These are phyloP conservation scores for Ctenodactylus gundi DNA, from an alignment of 2,113 vertebrate genomes.

Conservation along the genomic window DNA sequence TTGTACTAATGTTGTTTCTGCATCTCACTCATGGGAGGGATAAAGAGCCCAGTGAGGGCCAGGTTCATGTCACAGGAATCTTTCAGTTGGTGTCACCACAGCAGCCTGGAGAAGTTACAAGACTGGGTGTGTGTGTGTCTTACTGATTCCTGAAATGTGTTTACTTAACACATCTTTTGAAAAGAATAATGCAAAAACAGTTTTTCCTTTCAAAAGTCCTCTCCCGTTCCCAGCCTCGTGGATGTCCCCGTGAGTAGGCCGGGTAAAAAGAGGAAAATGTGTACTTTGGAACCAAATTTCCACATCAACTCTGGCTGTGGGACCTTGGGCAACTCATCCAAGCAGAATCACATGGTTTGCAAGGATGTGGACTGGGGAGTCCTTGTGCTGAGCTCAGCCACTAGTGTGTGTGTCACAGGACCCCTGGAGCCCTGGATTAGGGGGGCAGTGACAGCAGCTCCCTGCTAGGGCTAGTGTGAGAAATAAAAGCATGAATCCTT, in stretches of 20 bases:
- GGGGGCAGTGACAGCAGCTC: background rate
- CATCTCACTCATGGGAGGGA: background rate
- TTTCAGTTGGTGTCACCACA: background rate
- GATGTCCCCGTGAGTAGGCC: background rate
- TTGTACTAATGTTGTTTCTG: conserved; percentile 52
- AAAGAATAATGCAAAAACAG: background rate
- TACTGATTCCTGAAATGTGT: background rate
- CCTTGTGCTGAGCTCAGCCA: background rate
- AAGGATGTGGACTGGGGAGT: background rate
- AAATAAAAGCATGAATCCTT: background rate
- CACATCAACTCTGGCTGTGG: background rate
- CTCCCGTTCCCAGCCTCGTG: background rate
- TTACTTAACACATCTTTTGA: background rate
- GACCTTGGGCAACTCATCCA: background rate
- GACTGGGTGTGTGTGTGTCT: background rate
- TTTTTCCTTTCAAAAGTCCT: background rate
- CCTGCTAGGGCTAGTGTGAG: background rate
- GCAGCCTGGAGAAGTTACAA: background rate
- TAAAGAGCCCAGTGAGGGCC: background rate
- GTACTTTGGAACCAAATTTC: background rate
- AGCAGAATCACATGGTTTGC: background rate
- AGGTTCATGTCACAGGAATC: background rate
- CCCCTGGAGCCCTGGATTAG: background rate
- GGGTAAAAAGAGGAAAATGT: background rate
- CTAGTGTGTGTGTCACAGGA: background rate